Evolutionary conservation across 2,113 vertebrate genomes (phyloP).

Genomic region (Nothobranchius kuhntae): DNA sequence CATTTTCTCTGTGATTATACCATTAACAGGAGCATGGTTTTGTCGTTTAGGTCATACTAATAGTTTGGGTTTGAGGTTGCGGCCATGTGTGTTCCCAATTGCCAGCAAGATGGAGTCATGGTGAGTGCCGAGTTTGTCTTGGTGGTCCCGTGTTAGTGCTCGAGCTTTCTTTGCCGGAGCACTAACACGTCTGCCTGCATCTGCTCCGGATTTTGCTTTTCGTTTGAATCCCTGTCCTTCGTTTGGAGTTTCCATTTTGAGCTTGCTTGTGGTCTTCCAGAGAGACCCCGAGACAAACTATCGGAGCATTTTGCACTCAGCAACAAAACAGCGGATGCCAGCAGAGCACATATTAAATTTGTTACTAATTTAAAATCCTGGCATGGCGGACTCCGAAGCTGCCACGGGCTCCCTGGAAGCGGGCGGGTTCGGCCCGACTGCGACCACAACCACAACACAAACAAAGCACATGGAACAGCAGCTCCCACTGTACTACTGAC

Average conservation of each 20-base stretch:
- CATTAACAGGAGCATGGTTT: slow-evolving; percentile 81
- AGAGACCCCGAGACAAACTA: slow-evolving; percentile 84
- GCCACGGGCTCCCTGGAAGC: slow-evolving; percentile 80
- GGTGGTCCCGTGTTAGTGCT: slow-evolving; percentile 57
- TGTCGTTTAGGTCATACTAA: slow-evolving; percentile 80
- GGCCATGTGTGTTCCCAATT: slow-evolving; percentile 55
- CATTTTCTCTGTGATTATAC: slow-evolving; percentile 75
- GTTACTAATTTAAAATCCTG: slow-evolving; percentile 93
- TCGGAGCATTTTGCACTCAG: slow-evolving; percentile 83
- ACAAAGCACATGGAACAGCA: slow-evolving; percentile 85
- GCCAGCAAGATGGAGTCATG: slow-evolving; percentile 48
- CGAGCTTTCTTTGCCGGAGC: slow-evolving; percentile 50
- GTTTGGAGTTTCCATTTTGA: slow-evolving; percentile 81
- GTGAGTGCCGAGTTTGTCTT: slow-evolving; percentile 51
- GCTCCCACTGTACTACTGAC: slow-evolving; percentile 76
- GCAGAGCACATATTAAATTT: slow-evolving; percentile 88
- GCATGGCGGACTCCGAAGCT: slow-evolving; percentile 80
- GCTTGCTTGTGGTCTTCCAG: slow-evolving; percentile 85
- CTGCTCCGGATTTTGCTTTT: slow-evolving; percentile 73
- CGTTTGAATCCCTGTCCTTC: slow-evolving; percentile 63
- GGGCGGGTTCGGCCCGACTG: slow-evolving; percentile 71
- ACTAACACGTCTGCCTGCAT: slow-evolving; percentile 59
- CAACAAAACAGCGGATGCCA: slow-evolving; percentile 81
- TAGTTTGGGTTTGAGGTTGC: slow-evolving; percentile 73
- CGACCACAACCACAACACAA: slow-evolving; percentile 86